Evolutionary conservation across 2,888 invertebrate species (phyloP), one percentile per base, ranked within the genome.

Genomic region (Cistogaster globosa): DNA sequence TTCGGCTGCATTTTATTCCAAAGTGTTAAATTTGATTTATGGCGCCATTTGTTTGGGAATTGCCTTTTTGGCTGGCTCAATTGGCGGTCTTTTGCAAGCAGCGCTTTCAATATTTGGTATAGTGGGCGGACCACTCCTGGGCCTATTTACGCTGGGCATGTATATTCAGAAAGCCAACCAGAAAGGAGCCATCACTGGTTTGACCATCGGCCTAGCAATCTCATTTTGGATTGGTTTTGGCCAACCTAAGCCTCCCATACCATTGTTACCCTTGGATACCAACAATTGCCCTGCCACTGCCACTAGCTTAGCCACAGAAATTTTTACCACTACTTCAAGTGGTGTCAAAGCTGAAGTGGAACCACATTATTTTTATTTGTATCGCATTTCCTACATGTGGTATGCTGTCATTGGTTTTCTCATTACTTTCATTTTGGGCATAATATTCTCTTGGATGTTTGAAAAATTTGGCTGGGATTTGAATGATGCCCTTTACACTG

Each of bases 61-160:
- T 51, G 97, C 98, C 0, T 97, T 97, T 91, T 89, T 97, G 8
- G 97, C 97, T 0, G 96, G 97, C 87, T 94, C 95, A 78, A 93
- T 98, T 62, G 97, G 97, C 0, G 97, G 97, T 0, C 94, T 98
- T n/a, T 93, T 98, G n/a, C 97, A 97, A 92, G 96, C 97, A 0
- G 95, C 97, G 0, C 93, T 97, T 11, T 97, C 97, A 0, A 96
- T 97, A 87, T 97, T 98, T 89, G 97, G 97, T 1, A 96, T 97
- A 0, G 95, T 97, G 3, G 97, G 97, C 0, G 98, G 98, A 0
- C 98, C 98, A 0, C 91, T 97, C n/a, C 93, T 98, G 32, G 97
- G 96, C 0, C 93, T 98, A 1, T 98, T 98, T 90, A 96, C 97
- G 0, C 93, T 97, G 38, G 98, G 98, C 87, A 97, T 98, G 96